Evolutionary conservation across 2,888 invertebrate genomes (phyloP).

Genomic region (Dynastes tityus): DNA sequence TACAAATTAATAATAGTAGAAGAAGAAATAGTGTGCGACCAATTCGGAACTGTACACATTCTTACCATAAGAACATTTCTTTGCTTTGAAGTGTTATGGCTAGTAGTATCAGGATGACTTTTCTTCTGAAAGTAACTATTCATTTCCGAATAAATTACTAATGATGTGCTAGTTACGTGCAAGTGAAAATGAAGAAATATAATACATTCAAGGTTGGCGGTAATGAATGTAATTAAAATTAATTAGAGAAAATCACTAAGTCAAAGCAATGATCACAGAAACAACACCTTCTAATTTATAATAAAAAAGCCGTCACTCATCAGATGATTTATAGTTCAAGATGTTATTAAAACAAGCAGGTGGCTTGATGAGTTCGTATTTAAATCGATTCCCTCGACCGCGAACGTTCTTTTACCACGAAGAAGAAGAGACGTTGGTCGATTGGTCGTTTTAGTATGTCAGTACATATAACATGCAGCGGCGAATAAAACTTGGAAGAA

Average conservation of each 20-base stretch:
- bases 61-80: too few relatives aligned
- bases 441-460: slow-evolving; percentile 24
- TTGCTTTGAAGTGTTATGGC: too few relatives aligned
- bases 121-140: background rate
- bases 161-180: background rate
- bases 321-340: slow-evolving; percentile 57
- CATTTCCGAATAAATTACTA: background rate
- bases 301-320: slow-evolving; percentile 58
- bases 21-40: too few relatives aligned
- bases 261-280: slow-evolving; percentile 39
- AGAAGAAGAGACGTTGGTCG: slow-evolving; percentile 23
- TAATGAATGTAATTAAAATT: slow-evolving; percentile 45
- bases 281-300: slow-evolving; percentile 51
- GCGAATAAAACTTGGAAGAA: slow-evolving; percentile 27
- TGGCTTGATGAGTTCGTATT: slow-evolving; percentile 53
- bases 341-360: slow-evolving; percentile 58
- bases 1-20: too few relatives aligned
- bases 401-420: slow-evolving; percentile 33
- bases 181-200: slow-evolving; percentile 4
- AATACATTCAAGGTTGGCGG: slow-evolving; percentile 28
- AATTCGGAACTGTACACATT: too few relatives aligned
- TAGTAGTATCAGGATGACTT: background rate
- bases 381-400: slow-evolving; percentile 49
- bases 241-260: slow-evolving; percentile 44
- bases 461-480: slow-evolving; percentile 18